These are phyloP conservation scores for Penaeus vannamei DNA, from an alignment of 1,140 invertebrate species.

Conservation along the genomic window DNA sequence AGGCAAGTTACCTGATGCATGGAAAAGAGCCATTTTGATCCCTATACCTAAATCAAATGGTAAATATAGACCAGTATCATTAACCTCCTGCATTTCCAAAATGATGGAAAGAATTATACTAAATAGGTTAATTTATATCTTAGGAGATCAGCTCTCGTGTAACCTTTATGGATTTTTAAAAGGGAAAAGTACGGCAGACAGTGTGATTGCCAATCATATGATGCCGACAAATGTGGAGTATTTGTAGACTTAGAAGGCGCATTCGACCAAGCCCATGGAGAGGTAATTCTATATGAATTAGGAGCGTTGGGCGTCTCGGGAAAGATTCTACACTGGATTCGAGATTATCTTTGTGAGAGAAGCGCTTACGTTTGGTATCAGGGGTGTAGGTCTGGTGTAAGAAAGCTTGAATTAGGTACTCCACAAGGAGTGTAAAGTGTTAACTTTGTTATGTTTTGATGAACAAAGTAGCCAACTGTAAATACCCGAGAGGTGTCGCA, in stretches of 20 bases:
- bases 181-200: not conserved
- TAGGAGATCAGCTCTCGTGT: too few relatives aligned
- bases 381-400: not conserved
- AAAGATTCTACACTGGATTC: not conserved
- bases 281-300: slow-evolving; percentile 23
- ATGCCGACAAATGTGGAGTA: slow-evolving; percentile 8
- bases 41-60: not conserved
- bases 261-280: not conserved
- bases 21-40: not conserved
- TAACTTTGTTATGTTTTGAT: slow-evolving; percentile 26
- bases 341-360: slow-evolving; percentile 19
- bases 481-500: not conserved
- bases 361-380: not conserved
- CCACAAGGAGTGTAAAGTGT: not conserved
- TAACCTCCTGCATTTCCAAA: too few relatives aligned
- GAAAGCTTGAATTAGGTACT: not conserved
- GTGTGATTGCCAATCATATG: not conserved
- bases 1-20: not conserved
- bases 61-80: slow-evolving; percentile 6
- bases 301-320: not conserved
- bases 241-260: not conserved
- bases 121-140: slow-evolving; percentile 27
- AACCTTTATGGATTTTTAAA: slow-evolving; percentile 32
- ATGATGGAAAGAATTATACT: slow-evolving; percentile 28
- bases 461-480: not conserved